phyloP scores from a whole-genome alignment of 2,113 vertebrate genomes.

The Engystomops pustulosus region DNA sequence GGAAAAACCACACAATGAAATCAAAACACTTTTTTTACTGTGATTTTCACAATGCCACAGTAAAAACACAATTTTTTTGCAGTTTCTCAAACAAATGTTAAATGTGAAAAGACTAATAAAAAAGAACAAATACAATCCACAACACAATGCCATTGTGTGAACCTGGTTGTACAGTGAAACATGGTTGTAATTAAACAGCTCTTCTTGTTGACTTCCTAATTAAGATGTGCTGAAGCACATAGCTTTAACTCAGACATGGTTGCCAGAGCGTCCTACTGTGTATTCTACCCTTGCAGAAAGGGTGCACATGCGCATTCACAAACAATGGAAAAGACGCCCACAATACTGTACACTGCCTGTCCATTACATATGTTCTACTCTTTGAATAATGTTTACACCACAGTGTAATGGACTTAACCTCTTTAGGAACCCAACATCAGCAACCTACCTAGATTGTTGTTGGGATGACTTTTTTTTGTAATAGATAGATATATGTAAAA shows the following conservation, averaged over 20 bases:
- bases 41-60: no score
- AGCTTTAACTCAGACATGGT: background rate
- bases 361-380: background rate
- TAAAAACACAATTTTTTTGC: no score
- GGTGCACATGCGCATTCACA: background rate
- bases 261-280: background rate
- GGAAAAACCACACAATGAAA: no score
- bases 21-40: no score
- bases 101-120: background rate
- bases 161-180: background rate
- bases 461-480: no score
- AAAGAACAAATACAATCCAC: background rate
- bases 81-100: no score
- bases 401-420: background rate
- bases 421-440: background rate
- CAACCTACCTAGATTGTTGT: no score
- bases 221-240: background rate
- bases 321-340: background rate
- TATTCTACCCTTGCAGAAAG: background rate
- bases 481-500: no score
- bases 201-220: background rate
- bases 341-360: background rate
- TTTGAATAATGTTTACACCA: background rate
- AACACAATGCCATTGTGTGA: background rate
- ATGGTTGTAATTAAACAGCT: background rate